Evolutionary conservation across 2,797 vertebrate species (phyloP), one percentile per base, ranked within the genome.

Genomic region (Myoxocephalus aenaeus): DNA sequence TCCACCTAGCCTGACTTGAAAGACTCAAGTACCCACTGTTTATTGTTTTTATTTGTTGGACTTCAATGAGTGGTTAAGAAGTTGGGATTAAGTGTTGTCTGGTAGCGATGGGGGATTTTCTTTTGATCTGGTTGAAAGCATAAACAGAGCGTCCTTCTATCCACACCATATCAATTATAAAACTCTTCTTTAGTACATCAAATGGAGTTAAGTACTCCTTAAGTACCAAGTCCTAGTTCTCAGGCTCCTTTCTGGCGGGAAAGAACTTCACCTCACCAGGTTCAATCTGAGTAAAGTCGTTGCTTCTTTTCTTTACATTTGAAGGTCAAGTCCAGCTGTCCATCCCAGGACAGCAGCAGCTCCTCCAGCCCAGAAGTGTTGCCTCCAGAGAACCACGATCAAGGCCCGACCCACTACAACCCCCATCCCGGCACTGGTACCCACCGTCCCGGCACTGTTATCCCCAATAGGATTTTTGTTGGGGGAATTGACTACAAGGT

Each of bases 381-480:
- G n/a, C 87, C 90, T 22, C 87, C 89, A 58, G 89, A 94, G 65
- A 91, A 84, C 42, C 66, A 51, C 1, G 1, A 8, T 3, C 51
- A 74, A 40, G 9, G 15, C 57, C 54, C 13, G 18, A 18, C 18
- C 83, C 36, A 69, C 8, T 86, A 88, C 67, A 82, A 80, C 68
- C 88, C 92, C 25, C 89, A 82, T 75, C 91, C 88, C 25, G 91
- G 94, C 90, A 96, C 91, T 0, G 86, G 96, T 67, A 96, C 95
- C 89, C 96, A 96, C 76, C 53, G 13, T 2, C 91, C 89, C 22
- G 92, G 94, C 90, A 96, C 92, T 0, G 86, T 97, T 70, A 96
- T 95, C 89, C 96, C 96, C 77, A 97, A 97, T 91, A 94, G 96
- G 20, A 94, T 98, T 80, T 98, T 97, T 90, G 96, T 97, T 7